Evolutionary conservation across 2,797 vertebrate species (phyloP).

Genomic region (Esox masquinongy): DNA sequence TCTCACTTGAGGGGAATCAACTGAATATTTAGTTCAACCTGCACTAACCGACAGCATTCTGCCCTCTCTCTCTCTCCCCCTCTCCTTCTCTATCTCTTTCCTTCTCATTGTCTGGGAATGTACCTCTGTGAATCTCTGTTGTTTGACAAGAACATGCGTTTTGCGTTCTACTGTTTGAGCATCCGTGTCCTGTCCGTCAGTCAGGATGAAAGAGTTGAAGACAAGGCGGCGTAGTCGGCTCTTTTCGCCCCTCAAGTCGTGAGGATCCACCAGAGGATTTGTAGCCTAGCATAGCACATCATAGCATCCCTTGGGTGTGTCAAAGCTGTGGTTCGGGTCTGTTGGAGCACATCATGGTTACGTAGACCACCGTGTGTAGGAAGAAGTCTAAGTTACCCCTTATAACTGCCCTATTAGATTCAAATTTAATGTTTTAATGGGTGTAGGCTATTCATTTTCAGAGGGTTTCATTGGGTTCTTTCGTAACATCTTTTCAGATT

Average conservation of each 20-base stretch:
- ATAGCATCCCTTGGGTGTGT: constrained; percentile 21
- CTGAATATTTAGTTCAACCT: constrained; percentile 55
- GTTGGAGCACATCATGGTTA: neutral
- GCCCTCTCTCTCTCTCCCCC: constrained; percentile 4
- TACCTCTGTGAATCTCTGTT: constrained; percentile 43
- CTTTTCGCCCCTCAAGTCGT: constrained; percentile 8
- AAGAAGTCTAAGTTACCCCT: neutral
- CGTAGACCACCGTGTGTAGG: neutral
- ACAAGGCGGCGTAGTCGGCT: constrained; percentile 27
- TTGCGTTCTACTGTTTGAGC: constrained; percentile 57
- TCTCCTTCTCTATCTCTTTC: neutral
- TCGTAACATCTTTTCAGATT: neutral
- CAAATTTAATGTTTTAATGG: neutral
- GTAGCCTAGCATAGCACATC: constrained; percentile 12
- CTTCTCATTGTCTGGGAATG: constrained; percentile 52
- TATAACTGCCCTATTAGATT: neutral
- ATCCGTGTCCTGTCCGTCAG: constrained; percentile 51
- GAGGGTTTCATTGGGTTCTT: neutral
- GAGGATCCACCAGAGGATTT: neutral
- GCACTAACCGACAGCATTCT: constrained; percentile 18
- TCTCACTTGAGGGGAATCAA: constrained; percentile 40
- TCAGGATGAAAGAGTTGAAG: constrained; percentile 40
- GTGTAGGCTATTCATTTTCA: neutral
- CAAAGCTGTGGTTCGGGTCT: neutral
- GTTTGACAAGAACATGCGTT: constrained; percentile 60